These are phyloP conservation scores for Heliconius hewitsoni DNA, from an alignment of 1,140 invertebrate species.

Conservation along the genomic window DNA sequence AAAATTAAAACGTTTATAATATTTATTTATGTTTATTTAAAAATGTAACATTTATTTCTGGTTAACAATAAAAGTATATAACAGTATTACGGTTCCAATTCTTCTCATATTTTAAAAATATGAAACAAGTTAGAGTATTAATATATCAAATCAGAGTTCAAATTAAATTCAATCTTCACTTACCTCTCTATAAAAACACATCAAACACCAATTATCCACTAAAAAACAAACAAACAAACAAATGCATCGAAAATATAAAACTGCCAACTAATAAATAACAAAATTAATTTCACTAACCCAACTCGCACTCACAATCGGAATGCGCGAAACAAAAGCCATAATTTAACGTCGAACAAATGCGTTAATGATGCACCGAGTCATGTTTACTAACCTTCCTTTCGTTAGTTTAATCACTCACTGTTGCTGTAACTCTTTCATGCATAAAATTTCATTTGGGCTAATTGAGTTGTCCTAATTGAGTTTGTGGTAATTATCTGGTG, in stretches of 20 bases:
- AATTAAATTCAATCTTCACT: background rate
- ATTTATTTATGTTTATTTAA: no score
- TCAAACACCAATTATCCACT: background rate
- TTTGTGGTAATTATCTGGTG: conserved; percentile 63
- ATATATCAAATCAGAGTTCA: background rate
- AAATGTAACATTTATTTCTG: no score
- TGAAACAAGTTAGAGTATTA: background rate
- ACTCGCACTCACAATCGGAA: background rate
- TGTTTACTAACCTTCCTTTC: conserved; percentile 63
- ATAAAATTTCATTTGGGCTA: conserved; percentile 64
- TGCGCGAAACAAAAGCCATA: conserved; percentile 25
- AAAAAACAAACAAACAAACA: background rate
- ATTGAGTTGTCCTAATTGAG: conserved; percentile 66
- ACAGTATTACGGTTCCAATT: no score
- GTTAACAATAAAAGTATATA: no score
- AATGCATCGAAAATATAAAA: background rate
- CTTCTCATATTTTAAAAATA: no score
- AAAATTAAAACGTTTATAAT: no score
- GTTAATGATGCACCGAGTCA: conserved; percentile 54
- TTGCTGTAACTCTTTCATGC: conserved; percentile 53
- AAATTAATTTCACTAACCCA: conserved; percentile 9
- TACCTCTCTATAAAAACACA: background rate
- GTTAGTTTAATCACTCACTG: conserved; percentile 65
- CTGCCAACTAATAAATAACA: conserved; percentile 2
- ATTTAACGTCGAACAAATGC: conserved; percentile 46